Evolutionary conservation across 2,113 vertebrate species (phyloP).

Genomic region (Globicephala melas): DNA sequence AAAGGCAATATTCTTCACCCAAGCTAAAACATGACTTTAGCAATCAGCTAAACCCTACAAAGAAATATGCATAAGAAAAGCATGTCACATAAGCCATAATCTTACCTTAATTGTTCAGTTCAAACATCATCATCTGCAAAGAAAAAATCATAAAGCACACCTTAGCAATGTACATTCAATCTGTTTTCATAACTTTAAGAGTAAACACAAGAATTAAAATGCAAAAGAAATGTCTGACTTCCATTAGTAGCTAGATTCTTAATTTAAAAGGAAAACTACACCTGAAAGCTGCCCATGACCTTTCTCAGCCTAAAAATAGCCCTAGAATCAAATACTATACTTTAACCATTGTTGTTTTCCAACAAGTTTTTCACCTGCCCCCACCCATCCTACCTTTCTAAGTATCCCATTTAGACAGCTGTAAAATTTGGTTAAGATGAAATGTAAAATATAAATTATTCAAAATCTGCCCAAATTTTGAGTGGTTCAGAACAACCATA

Average conservation of each 20-base stretch:
- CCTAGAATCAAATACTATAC: background rate
- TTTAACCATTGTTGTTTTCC: background rate
- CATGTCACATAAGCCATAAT: background rate
- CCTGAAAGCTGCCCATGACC: background rate
- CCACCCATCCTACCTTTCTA: background rate
- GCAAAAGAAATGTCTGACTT: slow-evolving; percentile 16
- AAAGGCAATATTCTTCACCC: slow-evolving; percentile 15
- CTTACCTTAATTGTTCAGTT: slow-evolving; percentile 57
- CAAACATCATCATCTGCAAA: slow-evolving; percentile 48
- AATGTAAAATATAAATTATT: background rate
- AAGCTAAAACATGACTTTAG: slow-evolving; percentile 24
- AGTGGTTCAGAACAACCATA: background rate
- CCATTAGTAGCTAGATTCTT: background rate
- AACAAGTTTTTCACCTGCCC: background rate
- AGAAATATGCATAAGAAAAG: background rate
- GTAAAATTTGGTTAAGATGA: background rate
- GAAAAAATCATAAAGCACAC: slow-evolving; percentile 26
- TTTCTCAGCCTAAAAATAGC: background rate
- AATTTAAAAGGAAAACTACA: background rate
- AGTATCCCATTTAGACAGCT: background rate
- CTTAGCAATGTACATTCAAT: background rate
- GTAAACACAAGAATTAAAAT: slow-evolving; percentile 37
- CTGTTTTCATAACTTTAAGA: slow-evolving; percentile 28
- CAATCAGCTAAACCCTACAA: slow-evolving; percentile 20
- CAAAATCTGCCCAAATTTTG: background rate